These are phyloP conservation scores for Acrocyrtus sp. DNA, from an alignment of 2,888 invertebrate species.

Conservation along the genomic window DNA sequence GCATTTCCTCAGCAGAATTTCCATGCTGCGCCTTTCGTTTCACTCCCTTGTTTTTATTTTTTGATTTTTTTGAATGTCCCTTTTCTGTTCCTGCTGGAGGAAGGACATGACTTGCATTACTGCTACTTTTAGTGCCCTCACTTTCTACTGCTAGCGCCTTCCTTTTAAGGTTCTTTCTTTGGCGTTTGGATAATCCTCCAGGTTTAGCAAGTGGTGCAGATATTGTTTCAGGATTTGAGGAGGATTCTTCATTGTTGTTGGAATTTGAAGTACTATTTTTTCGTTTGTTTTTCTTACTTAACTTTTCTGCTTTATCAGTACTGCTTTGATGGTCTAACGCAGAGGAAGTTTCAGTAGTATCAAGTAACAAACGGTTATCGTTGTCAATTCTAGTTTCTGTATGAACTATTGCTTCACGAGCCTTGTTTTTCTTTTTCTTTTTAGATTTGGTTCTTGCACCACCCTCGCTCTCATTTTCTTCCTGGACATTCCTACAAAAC, in stretches of 20 bases:
- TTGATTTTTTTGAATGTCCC: slow-evolving; percentile 28
- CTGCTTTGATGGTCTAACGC: slow-evolving; percentile 64
- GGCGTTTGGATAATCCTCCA: slow-evolving; percentile 30
- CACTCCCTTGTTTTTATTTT: slow-evolving; percentile 43
- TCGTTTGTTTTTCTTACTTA: neutral
- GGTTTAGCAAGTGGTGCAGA: neutral
- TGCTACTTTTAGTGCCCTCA: neutral
- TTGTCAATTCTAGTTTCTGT: neutral
- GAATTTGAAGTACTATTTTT: neutral
- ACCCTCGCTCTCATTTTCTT: slow-evolving; percentile 10
- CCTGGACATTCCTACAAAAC: neutral
- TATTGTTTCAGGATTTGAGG: neutral
- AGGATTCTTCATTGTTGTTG: slow-evolving; percentile 3
- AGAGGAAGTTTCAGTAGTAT: slow-evolving; percentile 10
- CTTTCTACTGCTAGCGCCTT: neutral
- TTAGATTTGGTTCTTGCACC: slow-evolving; percentile 25
- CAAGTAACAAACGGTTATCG: slow-evolving; percentile 31
- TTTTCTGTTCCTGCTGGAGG: neutral
- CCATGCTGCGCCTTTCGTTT: slow-evolving; percentile 40
- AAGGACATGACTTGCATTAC: no score
- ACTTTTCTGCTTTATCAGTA: slow-evolving; percentile 59
- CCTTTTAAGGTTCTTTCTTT: slow-evolving; percentile 22
- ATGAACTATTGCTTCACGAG: neutral
- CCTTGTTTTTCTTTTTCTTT: slow-evolving; percentile 33
- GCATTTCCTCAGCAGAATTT: slow-evolving; percentile 56